These are phyloP conservation scores for Coremacera marginata DNA, from an alignment of 2,888 invertebrate species.

Conservation along the genomic window DNA sequence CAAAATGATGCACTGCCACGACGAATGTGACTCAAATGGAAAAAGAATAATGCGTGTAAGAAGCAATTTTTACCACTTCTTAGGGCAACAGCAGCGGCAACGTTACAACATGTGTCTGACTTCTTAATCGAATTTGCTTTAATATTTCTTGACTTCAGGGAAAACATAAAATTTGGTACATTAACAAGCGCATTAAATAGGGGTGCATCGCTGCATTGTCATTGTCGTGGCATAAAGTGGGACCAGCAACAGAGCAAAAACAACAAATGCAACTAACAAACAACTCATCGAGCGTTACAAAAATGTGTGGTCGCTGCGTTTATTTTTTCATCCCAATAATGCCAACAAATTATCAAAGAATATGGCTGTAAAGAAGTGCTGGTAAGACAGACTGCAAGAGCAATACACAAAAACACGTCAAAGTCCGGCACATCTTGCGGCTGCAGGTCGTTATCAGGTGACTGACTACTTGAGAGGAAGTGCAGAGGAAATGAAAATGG, in stretches of 20 bases:
- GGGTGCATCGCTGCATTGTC: not conserved
- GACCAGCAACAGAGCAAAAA: conserved; percentile 1
- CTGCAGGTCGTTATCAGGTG: conserved; percentile 17
- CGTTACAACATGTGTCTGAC: conserved; percentile 16
- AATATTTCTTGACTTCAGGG: not conserved
- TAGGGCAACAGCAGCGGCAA: not conserved
- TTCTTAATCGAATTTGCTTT: conserved; percentile 11
- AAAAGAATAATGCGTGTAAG: not conserved
- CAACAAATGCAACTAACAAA: not conserved
- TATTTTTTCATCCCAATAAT: conserved; percentile 5
- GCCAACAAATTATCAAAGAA: conserved; percentile 1
- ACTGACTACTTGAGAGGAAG: not conserved
- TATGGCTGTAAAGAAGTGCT: not conserved
- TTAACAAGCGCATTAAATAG: not conserved
- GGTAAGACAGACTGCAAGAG: not conserved
- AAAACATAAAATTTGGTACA: not conserved
- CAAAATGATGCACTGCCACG: not conserved
- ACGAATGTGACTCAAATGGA: not conserved
- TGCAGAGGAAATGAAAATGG: conserved; percentile 7
- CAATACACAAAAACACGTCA: not conserved
- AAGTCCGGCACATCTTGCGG: not conserved
- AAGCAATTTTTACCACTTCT: not conserved
- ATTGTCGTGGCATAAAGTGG: not conserved
- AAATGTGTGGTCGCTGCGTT: not conserved
- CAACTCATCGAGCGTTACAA: conserved; percentile 22